These are phyloP conservation scores for Lamellibrachia luymesi DNA, from an alignment of 1,140 invertebrate species.

Conservation along the genomic window DNA sequence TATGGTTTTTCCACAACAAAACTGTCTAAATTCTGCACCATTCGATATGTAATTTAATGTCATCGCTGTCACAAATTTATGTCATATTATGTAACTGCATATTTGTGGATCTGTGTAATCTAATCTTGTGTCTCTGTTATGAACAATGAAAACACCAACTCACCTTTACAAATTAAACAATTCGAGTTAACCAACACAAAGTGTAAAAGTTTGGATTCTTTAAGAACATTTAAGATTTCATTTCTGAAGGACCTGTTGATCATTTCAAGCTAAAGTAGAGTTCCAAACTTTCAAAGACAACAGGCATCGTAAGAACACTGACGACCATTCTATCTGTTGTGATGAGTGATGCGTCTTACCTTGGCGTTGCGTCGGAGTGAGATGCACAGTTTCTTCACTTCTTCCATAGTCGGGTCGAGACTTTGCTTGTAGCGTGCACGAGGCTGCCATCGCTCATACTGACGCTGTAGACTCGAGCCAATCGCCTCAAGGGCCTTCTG, in stretches of 20 bases:
- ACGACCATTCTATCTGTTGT: no score
- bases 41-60: no score
- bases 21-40: no score
- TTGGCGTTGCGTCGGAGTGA: slow-evolving; percentile 96
- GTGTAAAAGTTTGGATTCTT: not conserved
- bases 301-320: no score
- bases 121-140: not conserved
- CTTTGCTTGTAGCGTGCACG: slow-evolving; percentile 85
- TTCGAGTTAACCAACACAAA: not conserved
- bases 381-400: slow-evolving; percentile 95
- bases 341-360: slow-evolving; percentile 35
- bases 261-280: no score
- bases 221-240: not conserved
- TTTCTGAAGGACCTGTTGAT: not conserved
- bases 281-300: no score
- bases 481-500: slow-evolving; percentile 92
- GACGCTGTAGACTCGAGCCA: slow-evolving; percentile 86
- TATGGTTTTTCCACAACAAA: no score
- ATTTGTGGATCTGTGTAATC: no score
- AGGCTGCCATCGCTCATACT: slow-evolving; percentile 95
- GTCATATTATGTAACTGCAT: no score
- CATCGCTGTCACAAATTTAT: no score
- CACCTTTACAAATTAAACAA: not conserved
- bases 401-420: slow-evolving; percentile 95
- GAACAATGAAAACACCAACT: not conserved